These are phyloP conservation scores for Baccha elongata DNA, from an alignment of 2,888 invertebrate genomes.

Conservation along the genomic window DNA sequence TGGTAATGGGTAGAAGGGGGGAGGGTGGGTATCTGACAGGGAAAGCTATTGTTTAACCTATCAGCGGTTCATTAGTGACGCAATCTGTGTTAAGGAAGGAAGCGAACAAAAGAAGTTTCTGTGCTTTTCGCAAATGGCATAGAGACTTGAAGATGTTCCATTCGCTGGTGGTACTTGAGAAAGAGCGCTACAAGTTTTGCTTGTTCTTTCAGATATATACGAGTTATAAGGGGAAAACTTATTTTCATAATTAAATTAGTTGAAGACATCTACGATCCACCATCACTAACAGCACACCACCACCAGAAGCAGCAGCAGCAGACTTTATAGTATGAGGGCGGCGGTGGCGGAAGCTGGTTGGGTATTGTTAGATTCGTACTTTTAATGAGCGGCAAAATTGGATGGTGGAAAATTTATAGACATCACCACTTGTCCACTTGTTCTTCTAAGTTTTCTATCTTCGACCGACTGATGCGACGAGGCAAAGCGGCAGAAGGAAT, in stretches of 20 bases:
- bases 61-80: slow-evolving; percentile 68
- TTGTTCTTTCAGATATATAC: slow-evolving; percentile 4
- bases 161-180: slow-evolving; percentile 36
- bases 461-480: not conserved
- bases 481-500: not conserved
- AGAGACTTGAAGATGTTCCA: slow-evolving; percentile 66
- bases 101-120: slow-evolving; percentile 42
- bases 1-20: not conserved
- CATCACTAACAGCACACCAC: not conserved
- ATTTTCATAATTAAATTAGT: slow-evolving; percentile 73
- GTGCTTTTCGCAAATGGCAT: slow-evolving; percentile 50
- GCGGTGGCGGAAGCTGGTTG: slow-evolving; percentile 38
- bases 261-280: slow-evolving; percentile 42
- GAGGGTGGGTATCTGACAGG: no score
- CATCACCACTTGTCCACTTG: slow-evolving; percentile 64
- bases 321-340: not conserved
- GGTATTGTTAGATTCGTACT: slow-evolving; percentile 73
- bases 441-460: slow-evolving; percentile 19
- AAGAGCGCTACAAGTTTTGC: slow-evolving; percentile 61
- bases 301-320: not conserved
- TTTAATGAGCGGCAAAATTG: slow-evolving; percentile 72
- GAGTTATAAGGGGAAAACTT: slow-evolving; percentile 54
- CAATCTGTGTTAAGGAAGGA: slow-evolving; percentile 49
- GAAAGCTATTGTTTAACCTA: slow-evolving; percentile 62
- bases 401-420: slow-evolving; percentile 71